A percentile compares a stretch with the other conserved stretches of the same genome.
Conservation (phyloP, 2,888 invertebrate species). For the Leptogaster cylindrica region DNA sequence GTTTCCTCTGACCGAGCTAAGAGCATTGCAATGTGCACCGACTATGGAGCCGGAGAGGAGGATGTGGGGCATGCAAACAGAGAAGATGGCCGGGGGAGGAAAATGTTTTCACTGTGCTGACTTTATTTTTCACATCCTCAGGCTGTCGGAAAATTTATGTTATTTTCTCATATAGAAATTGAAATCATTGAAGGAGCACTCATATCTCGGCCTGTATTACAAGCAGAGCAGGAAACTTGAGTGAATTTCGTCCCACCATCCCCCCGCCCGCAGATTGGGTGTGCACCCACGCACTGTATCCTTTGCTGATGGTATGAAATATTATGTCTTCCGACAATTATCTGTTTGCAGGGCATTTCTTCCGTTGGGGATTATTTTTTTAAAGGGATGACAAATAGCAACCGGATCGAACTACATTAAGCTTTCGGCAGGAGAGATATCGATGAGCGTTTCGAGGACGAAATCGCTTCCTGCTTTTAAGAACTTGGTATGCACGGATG, state of each 20-base stretch:
- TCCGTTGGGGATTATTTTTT: conserved; percentile 8
- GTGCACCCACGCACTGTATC: conserved; percentile 35
- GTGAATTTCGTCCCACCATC: background rate
- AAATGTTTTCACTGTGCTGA: conserved; percentile 32
- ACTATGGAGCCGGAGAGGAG: too few relatives aligned
- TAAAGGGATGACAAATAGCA: conserved; percentile 30
- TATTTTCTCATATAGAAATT: conserved; percentile 44
- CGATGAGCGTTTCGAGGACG: conserved; percentile 25
- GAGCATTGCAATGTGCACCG: conserved; percentile 28
- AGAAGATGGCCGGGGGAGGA: conserved; percentile 32
- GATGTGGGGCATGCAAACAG: conserved; percentile 23
- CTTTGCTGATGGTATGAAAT: conserved; percentile 44
- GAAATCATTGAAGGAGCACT: conserved; percentile 41
- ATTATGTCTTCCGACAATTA: conserved; percentile 45
- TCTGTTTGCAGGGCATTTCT: conserved; percentile 42
- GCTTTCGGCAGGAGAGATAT: conserved; percentile 2
- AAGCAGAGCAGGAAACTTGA: background rate
- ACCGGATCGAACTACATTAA: conserved; percentile 36
- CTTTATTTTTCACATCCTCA: conserved; percentile 41
- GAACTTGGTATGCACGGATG: background rate
- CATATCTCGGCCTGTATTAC: background rate
- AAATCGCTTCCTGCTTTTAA: conserved; percentile 29
- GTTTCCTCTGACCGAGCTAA: conserved; percentile 15
- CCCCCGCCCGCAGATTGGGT: background rate
- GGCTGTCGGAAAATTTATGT: conserved; percentile 46